phyloP scores from a whole-genome alignment of 92 coral and sea anemone species.

The Epizoanthus ramosus region DNA sequence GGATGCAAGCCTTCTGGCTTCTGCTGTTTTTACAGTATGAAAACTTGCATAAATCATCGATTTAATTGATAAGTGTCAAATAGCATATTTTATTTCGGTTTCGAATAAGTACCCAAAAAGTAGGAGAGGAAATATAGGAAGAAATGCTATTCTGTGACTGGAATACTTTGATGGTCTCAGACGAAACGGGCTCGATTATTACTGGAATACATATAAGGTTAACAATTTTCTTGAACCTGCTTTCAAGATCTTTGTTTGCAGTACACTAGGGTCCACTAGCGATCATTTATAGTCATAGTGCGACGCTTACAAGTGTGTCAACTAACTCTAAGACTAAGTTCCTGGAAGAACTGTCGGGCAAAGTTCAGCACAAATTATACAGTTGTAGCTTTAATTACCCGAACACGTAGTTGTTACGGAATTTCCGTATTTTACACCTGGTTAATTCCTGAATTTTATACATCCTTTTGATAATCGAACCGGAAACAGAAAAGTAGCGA shows the following conservation, averaged over 20 bases:
- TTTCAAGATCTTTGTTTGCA: no score
- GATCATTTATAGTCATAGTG: no score
- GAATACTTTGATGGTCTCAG: not conserved
- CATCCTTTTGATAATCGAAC: no score
- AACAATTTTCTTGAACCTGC: no score
- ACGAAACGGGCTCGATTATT: not conserved
- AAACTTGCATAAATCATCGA: slow-evolving; percentile 13
- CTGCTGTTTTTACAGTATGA: slow-evolving; percentile 2
- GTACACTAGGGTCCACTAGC: no score
- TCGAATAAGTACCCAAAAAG: not conserved
- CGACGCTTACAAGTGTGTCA: not conserved
- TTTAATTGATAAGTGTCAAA: not conserved
- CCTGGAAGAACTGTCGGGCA: not conserved
- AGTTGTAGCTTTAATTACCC: not conserved
- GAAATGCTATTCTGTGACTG: not conserved
- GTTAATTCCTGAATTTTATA: not conserved
- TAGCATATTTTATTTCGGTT: not conserved
- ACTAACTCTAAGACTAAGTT: not conserved
- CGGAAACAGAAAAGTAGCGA: no score
- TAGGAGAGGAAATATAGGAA: not conserved
- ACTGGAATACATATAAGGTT: no score
- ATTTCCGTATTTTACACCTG: slow-evolving; percentile 26
- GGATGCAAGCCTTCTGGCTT: not conserved
- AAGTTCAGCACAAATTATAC: not conserved
- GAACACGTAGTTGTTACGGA: slow-evolving; percentile 1